Base-by-base conservation (phyloP, 2,797 vertebrate genomes). In the Oreortyx pictus region DNA sequence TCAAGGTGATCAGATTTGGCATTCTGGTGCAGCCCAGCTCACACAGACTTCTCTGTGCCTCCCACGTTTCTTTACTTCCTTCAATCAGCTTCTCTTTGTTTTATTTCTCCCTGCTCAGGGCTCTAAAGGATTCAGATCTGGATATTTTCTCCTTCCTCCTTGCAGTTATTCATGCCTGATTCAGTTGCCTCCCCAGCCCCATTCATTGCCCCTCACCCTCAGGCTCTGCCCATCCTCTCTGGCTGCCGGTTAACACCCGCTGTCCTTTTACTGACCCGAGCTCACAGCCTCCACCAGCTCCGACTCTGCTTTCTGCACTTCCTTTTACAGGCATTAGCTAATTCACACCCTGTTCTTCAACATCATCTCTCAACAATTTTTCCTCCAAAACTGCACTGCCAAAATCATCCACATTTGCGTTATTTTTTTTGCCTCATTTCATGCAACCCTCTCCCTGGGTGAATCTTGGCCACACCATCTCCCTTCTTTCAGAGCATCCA, bases 351-450 rank as follows among this genome's bases (percentile, higher is more conserved):
- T 35, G 11, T 23, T 86, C 60, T 65, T 84, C 4, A 82, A 77
- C 82, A 79, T 93, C 77, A 91, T 79, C 80, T 67, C 85, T 84
- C 74, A 94, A 81, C 66, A 80, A 91, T 93, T 16, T 76, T 77
- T 54, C 75, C 72, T 80, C 25, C 44, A 67, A 6, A 81, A 27
- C 29, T 47, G 44, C 4, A 1, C 9, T 88, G 83, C 64, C 86
- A 82, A 35, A 79, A 74, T 8, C 37, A 61, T 65, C 68, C 2
- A 0, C 0, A 1, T 31, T 23, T 20, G 44, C 12, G 11, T 61
- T 54, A 4, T 24, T 39, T 39, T 39, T 62, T 31, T 70, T 54
- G n/a, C 67, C 67, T 84, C 33, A 0, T 14, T 76, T 78, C 67
- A 25, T 64, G 73, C 66, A 56, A 15, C 50, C 72, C 61, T 64